Evolutionary conservation across 2,113 vertebrate species (phyloP).

Genomic region (Zootoca vivipara): DNA sequence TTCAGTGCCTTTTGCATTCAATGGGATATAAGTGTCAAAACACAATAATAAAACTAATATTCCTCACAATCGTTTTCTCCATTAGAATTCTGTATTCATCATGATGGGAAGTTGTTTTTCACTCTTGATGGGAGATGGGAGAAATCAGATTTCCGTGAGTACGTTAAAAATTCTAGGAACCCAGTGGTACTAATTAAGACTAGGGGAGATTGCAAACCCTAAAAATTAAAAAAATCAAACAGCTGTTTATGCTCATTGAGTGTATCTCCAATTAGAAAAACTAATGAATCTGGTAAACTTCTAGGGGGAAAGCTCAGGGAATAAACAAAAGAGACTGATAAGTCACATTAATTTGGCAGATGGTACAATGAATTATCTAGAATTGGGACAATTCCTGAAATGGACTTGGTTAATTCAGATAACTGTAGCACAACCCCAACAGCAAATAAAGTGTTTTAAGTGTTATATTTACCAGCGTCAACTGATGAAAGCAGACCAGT

Average conservation of each 20-base stretch:
- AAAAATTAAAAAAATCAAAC: conserved; percentile 62
- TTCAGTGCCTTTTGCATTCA: neutral
- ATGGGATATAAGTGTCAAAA: neutral
- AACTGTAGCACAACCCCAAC: conserved; percentile 32
- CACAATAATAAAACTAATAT: neutral
- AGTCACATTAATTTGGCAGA: conserved; percentile 62
- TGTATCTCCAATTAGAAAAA: conserved; percentile 49
- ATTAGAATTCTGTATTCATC: neutral
- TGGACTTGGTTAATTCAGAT: conserved; percentile 30
- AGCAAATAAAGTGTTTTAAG: conserved; percentile 42
- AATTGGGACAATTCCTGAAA: conserved; percentile 43
- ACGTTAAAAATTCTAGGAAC: conserved; percentile 23
- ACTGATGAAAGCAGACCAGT: neutral
- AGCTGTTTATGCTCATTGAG: conserved; percentile 63
- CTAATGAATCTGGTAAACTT: conserved; percentile 54
- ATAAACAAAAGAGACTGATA: conserved; percentile 52
- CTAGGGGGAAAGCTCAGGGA: conserved; percentile 38
- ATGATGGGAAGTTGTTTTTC: conserved; percentile 35
- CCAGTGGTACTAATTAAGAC: conserved; percentile 48
- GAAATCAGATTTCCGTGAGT: conserved; percentile 35
- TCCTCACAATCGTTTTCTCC: conserved; percentile 16
- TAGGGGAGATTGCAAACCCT: conserved; percentile 41
- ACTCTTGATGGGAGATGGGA: conserved; percentile 18
- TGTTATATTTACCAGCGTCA: neutral
- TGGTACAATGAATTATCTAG: conserved; percentile 41